Evolutionary conservation across 2,888 invertebrate genomes (phyloP).

Genomic region (Torymus tubicola): DNA sequence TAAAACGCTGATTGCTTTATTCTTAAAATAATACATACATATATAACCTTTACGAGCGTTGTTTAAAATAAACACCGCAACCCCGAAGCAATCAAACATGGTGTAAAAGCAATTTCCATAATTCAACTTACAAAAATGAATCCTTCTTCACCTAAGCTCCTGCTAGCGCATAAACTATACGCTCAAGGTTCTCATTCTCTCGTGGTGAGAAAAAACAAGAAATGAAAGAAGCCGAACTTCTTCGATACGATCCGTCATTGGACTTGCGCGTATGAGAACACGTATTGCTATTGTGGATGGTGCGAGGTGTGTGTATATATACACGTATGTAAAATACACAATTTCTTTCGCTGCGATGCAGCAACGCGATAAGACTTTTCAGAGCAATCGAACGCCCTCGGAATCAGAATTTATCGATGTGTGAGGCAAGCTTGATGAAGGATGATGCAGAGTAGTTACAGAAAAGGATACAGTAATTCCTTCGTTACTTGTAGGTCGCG

Average conservation of each 20-base stretch:
- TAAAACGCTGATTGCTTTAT: too few species aligned
- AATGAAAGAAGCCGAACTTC: constrained; percentile 34
- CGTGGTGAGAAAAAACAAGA: constrained; percentile 15
- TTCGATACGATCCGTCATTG: constrained; percentile 10
- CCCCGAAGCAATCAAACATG: too few species aligned
- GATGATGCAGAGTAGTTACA: too few species aligned
- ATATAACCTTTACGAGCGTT: too few species aligned
- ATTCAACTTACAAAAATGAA: constrained; percentile 12
- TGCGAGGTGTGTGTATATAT: not conserved
- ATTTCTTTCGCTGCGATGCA: constrained; percentile 13
- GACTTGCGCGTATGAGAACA: too few species aligned
- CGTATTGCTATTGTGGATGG: constrained; percentile 4
- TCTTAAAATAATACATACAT: too few species aligned
- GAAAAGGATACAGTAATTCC: too few species aligned
- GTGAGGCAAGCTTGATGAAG: too few species aligned
- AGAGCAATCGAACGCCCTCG: constrained; percentile 7
- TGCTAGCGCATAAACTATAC: not conserved
- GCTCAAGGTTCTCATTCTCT: constrained; percentile 16
- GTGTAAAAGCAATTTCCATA: not conserved
- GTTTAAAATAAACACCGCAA: too few species aligned
- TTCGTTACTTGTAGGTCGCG: too few species aligned
- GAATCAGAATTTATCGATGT: not conserved
- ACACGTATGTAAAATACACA: constrained; percentile 19
- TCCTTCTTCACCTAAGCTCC: constrained; percentile 14
- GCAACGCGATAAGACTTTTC: constrained; percentile 28